phyloP scores from a whole-genome alignment of 2,113 vertebrate genomes.

The Barbus barbus region DNA sequence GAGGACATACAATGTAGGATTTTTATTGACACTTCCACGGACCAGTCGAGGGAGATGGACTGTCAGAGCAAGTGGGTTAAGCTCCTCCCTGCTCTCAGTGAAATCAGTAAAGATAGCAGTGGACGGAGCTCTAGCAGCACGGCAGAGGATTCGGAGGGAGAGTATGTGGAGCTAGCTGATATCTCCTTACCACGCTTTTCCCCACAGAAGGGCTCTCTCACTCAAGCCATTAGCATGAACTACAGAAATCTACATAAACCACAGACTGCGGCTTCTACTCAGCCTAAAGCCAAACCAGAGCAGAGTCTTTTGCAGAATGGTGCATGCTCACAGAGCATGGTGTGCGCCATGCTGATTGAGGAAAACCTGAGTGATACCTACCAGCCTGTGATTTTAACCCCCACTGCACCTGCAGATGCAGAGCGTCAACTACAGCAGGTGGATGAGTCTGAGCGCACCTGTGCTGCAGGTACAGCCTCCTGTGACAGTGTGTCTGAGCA shows the following conservation, averaged over 20 bases:
- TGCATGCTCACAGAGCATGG: slow-evolving; percentile 58
- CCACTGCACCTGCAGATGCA: neutral
- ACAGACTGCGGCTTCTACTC: slow-evolving; percentile 52
- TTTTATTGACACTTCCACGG: slow-evolving; percentile 29
- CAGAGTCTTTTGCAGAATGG: slow-evolving; percentile 44
- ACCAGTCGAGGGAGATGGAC: slow-evolving; percentile 1
- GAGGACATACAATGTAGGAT: neutral
- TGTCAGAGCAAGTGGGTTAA: slow-evolving; percentile 26
- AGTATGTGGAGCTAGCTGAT: slow-evolving; percentile 80
- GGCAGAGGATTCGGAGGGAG: slow-evolving; percentile 75
- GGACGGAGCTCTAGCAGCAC: slow-evolving; percentile 41
- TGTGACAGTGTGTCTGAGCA: slow-evolving; percentile 28
- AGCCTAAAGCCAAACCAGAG: slow-evolving; percentile 44
- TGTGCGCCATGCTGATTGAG: slow-evolving; percentile 58
- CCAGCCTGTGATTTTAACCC: slow-evolving; percentile 34
- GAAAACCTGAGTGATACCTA: slow-evolving; percentile 57
- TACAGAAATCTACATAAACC: slow-evolving; percentile 68
- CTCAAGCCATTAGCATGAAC: slow-evolving; percentile 70
- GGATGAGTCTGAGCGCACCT: neutral
- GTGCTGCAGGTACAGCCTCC: slow-evolving; percentile 49
- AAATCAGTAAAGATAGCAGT: slow-evolving; percentile 56
- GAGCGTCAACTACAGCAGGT: neutral
- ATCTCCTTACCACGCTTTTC: slow-evolving; percentile 74
- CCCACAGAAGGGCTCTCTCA: slow-evolving; percentile 76
- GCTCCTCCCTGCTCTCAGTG: slow-evolving; percentile 21